phyloP scores from a whole-genome alignment of 2,888 invertebrate species.

The Acanthosepion lycidas region DNA sequence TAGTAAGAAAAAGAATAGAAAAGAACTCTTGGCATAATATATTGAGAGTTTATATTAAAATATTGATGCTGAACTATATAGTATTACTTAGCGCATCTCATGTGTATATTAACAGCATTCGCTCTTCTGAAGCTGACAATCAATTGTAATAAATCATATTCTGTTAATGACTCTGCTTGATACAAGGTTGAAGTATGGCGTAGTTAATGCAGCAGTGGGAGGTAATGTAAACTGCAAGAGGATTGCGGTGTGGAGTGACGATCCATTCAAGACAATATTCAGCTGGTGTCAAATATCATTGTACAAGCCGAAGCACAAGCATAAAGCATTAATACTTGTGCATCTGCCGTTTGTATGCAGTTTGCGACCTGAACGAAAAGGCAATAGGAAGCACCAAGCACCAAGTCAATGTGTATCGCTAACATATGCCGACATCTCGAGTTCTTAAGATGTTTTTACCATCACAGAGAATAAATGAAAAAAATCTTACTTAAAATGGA shows the following conservation, averaged over 20 bases:
- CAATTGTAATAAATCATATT: not conserved
- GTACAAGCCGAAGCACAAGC: not conserved
- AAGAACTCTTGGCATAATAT: too few species aligned
- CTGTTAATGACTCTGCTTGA: not conserved
- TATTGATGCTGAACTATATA: too few species aligned
- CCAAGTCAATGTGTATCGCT: slow-evolving; percentile 15
- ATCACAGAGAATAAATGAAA: not conserved
- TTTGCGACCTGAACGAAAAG: not conserved
- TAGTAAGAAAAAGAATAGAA: too few species aligned
- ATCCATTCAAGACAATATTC: not conserved
- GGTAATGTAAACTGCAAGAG: not conserved
- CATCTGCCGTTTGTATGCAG: not conserved
- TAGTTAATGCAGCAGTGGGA: not conserved
- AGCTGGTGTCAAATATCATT: not conserved
- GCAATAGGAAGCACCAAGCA: not conserved
- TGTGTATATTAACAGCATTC: too few species aligned
- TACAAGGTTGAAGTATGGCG: not conserved
- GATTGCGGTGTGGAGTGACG: not conserved
- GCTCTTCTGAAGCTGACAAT: not conserved
- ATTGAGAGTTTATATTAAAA: too few species aligned
- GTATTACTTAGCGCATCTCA: too few species aligned
- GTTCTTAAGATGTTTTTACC: not conserved
- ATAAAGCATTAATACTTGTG: not conserved
- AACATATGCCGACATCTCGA: not conserved
- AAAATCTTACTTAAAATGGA: not conserved